Base-by-base conservation (phyloP, 2,888 invertebrate species). In the Limenitis camilla region DNA sequence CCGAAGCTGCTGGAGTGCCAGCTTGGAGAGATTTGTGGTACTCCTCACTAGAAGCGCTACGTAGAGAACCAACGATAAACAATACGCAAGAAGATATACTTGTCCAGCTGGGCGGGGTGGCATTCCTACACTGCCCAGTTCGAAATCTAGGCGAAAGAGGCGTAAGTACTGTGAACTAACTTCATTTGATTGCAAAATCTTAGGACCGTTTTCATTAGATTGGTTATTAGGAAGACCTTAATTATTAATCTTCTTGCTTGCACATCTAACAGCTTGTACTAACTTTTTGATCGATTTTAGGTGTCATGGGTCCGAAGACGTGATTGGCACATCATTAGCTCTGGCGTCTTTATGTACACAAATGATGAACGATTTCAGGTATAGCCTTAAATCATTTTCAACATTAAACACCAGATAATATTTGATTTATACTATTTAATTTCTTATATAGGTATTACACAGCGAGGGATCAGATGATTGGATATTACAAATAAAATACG, bases 241-340 rank as follows among this genome's bases (percentile, higher is more conserved):
- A n/a, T n/a, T n/a, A n/a, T n/a, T n/a, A n/a, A n/a, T n/a, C n/a
- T n/a, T n/a, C n/a, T n/a, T n/a, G n/a, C n/a, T n/a, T n/a, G n/a
- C n/a, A n/a, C n/a, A n/a, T n/a, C n/a, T n/a, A n/a, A n/a, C n/a
- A n/a, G n/a, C n/a, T n/a, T n/a, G n/a, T n/a, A n/a, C n/a, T n/a
- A n/a, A n/a, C n/a, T 28, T 29, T 27, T n/a, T n/a, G 10, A 28
- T n/a, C 4, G 28, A n/a, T 31, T 28, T 80, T 91, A 96, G 94
- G 94, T 96, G 71, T 96, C 96, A 49, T 96, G 96, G 96, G 94
- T 96, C 66, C 91, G 96, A 49, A 91, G 95, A 61, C 91, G 96
- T 72, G 96, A 96, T 88, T 96, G 96, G 94, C 96, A 96, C 89
- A 96, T 96, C 74, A 90, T 96, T 74, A 96, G 96, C 69, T 95